Evolutionary conservation across 2,888 invertebrate species (phyloP).

Genomic region (Lithophane ornitopus): DNA sequence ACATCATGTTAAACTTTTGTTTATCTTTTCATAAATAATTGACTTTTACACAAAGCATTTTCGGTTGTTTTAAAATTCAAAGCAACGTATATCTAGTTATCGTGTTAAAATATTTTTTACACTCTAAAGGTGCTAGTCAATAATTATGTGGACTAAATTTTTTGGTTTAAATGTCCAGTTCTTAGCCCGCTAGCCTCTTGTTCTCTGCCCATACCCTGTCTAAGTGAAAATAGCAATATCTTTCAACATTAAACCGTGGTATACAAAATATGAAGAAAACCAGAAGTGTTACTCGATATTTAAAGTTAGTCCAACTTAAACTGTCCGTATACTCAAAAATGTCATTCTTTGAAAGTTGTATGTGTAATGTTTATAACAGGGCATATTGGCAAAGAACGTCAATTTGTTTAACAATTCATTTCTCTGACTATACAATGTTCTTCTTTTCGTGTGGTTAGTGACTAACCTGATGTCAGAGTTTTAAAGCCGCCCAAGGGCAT

Average conservation of each 20-base stretch:
- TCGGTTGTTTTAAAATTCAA: background rate
- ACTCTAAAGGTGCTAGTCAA: background rate
- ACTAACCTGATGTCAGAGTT: no score
- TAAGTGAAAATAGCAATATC: constrained; percentile 18
- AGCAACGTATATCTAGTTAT: background rate
- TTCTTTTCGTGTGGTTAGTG: no score
- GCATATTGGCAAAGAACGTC: no score
- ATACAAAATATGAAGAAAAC: background rate
- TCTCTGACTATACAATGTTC: background rate
- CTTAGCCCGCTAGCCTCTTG: background rate
- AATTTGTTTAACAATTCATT: no score
- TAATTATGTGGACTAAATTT: background rate
- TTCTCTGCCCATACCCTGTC: background rate
- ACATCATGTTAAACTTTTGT: constrained; percentile 20
- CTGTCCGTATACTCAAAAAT: no score
- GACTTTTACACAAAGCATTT: constrained; percentile 8
- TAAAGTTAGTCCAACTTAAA: no score
- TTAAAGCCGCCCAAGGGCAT: no score
- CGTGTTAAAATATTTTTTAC: background rate
- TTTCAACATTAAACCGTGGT: constrained; percentile 24
- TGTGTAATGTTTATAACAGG: no score
- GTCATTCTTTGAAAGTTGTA: no score
- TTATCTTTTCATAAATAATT: constrained; percentile 23
- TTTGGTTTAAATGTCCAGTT: background rate
- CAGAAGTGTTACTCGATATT: constrained; percentile 11